Conservation (phyloP, 1,140 invertebrate genomes). For the Scaptomyza montana region DNA sequence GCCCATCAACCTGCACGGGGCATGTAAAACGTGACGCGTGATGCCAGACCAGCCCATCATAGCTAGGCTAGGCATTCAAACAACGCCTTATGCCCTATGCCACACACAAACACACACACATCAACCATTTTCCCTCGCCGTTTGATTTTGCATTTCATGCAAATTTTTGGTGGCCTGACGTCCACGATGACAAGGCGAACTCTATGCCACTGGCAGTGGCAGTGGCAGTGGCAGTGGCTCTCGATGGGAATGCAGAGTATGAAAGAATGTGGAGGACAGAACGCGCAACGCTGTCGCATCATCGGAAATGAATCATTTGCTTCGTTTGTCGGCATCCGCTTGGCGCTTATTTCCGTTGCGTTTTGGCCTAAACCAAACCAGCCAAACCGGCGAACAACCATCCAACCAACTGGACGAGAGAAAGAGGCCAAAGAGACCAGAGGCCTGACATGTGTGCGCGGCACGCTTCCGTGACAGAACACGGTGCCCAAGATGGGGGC, state of each 20-base stretch:
- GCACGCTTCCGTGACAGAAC: constrained; percentile 78
- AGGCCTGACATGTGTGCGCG: constrained; percentile 70
- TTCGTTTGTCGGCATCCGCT: constrained; percentile 83
- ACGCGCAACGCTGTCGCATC: constrained; percentile 70
- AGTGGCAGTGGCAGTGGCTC: too few species aligned
- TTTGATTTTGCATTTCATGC: constrained; percentile 80
- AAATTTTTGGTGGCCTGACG: constrained; percentile 70
- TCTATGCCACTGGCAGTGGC: background rate
- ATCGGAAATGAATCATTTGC: constrained; percentile 84
- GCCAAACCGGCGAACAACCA: constrained; percentile 12
- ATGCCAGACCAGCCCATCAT: background rate
- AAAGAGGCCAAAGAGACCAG: constrained; percentile 5
- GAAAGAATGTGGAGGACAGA: too few species aligned
- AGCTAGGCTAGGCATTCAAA: too few species aligned
- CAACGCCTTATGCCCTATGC: constrained; percentile 9
- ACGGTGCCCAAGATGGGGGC: constrained; percentile 39
- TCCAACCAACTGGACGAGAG: constrained; percentile 17
- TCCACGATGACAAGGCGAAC: constrained; percentile 20
- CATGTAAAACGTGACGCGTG: constrained; percentile 67
- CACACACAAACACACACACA: background rate
- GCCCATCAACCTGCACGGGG: constrained; percentile 61
- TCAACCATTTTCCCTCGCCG: constrained; percentile 33
- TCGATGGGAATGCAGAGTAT: background rate
- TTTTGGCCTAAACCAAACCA: constrained; percentile 51
- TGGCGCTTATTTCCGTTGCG: constrained; percentile 83